These are phyloP conservation scores for Leptocoma aspasia DNA, from an alignment of 2,113 vertebrate species.

Conservation along the genomic window DNA sequence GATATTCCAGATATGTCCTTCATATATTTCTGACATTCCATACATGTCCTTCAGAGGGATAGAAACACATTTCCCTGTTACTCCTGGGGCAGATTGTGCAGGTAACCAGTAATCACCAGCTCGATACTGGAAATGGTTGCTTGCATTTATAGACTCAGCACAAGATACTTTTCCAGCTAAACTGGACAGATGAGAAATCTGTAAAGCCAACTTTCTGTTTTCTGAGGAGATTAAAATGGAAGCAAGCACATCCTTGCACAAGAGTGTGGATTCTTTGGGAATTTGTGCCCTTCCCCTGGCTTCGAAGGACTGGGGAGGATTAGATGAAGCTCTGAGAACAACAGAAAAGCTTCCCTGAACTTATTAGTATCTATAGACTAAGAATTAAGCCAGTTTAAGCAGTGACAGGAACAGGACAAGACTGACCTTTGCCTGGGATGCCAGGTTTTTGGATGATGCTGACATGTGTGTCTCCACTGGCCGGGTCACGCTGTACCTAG, in stretches of 20 bases:
- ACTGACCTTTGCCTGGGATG: slow-evolving; percentile 84
- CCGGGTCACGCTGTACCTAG: slow-evolving; percentile 90
- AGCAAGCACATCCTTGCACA: background rate
- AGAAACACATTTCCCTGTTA: background rate
- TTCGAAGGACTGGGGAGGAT: background rate
- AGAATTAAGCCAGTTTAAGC: background rate
- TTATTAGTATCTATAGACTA: background rate
- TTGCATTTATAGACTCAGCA: background rate
- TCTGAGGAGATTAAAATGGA: background rate
- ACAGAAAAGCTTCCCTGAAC: background rate
- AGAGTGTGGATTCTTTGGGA: background rate
- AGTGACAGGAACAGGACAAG: background rate
- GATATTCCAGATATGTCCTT: background rate
- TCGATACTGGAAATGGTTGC: background rate
- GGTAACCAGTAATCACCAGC: background rate
- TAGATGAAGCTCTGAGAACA: background rate
- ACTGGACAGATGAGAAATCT: background rate
- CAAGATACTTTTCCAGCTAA: background rate
- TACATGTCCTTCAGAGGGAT: background rate
- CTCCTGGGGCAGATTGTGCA: background rate
- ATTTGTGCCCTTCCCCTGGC: background rate
- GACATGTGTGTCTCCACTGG: slow-evolving; percentile 90
- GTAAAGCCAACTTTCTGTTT: background rate
- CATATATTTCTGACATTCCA: background rate
- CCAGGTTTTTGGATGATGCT: slow-evolving; percentile 79